Base-by-base conservation (phyloP, 2,113 vertebrate genomes). In the Rhombomys opimus region DNA sequence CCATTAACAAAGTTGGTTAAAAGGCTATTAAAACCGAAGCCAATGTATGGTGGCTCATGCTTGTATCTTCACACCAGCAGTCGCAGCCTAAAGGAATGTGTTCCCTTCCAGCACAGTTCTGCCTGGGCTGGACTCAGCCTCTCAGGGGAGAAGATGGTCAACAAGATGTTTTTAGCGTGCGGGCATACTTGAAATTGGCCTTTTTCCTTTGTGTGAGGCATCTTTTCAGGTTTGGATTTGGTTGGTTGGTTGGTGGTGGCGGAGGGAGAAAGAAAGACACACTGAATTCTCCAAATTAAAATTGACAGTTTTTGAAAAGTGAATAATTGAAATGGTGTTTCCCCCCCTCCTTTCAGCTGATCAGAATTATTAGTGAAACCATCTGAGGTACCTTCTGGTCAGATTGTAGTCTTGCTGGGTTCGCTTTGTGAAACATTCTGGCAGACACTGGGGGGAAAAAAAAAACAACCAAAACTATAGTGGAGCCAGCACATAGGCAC, bases 1-100 rank as follows among this genome's bases (percentile, higher is more conserved):
- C 98, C 99, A 99, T 99, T 99, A 99, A 99, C 98, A 98, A 98
- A 99, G 98, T 99, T 99, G 98, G 99, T 99, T 99, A 99, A 98
- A 98, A 98, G 98, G 98, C 99, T 98, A 98, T 99, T 99, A 99
- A 98, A 98, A 97, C 98, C 98, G 98, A 98, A 99, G 98, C 98
- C 98, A 98, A 97, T 99, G 98, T 97, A 97, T 97, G 97, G 98
- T 90, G 98, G 98, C 95, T 98, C 77, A 82, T 96, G 92, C 97
- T 98, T 96, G 93, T 7, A n/a, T 97, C 97, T 98, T 95, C 95
- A 68, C 50, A 68, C 93, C 87, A 80, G 95, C 92, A 78, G 96
- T 63, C 87, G 96, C 95, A 84, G 13, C 97, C 90, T 68, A 25
- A 91, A 96, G 97, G 98, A 97, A 80, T 57, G 18, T 52, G 11